Conservation (phyloP, 1,140 invertebrate genomes). For the Drosophila asahinai region DNA sequence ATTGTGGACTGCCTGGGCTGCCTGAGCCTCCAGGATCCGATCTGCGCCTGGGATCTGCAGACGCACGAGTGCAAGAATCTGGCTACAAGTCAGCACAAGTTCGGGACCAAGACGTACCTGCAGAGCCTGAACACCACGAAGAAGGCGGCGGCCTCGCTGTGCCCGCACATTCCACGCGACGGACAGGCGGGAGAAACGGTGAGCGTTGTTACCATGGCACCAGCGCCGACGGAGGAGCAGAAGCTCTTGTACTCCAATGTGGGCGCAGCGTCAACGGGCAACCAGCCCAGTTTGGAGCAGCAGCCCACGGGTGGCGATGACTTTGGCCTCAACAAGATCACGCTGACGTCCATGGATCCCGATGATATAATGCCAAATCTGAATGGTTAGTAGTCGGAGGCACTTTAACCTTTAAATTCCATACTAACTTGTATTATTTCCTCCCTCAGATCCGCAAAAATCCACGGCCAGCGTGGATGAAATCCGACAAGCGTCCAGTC, state of each 20-base stretch:
- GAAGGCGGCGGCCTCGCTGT: slow-evolving; percentile 86
- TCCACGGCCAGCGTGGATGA: slow-evolving; percentile 68
- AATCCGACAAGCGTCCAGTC: slow-evolving; percentile 45
- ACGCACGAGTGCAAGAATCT: slow-evolving; percentile 91
- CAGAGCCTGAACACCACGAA: slow-evolving; percentile 90
- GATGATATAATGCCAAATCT: slow-evolving; percentile 71
- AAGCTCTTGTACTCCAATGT: slow-evolving; percentile 75
- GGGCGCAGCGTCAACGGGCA: slow-evolving; percentile 27
- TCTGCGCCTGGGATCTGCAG: slow-evolving; percentile 97
- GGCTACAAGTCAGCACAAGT: slow-evolving; percentile 88
- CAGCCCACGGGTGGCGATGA: slow-evolving; percentile 60
- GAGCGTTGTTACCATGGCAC: slow-evolving; percentile 69
- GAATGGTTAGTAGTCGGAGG: slow-evolving; percentile 55
- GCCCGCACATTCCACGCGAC: slow-evolving; percentile 72
- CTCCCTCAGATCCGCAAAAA: slow-evolving; percentile 61
- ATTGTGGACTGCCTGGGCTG: slow-evolving; percentile 91
- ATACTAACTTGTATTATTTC: neutral
- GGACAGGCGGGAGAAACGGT: slow-evolving; percentile 49
- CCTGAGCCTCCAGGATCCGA: slow-evolving; percentile 97
- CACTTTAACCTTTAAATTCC: neutral
- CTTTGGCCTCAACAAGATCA: slow-evolving; percentile 76
- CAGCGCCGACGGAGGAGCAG: slow-evolving; percentile 60
- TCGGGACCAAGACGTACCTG: slow-evolving; percentile 88
- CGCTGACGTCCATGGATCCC: slow-evolving; percentile 72
- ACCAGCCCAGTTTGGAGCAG: slow-evolving; percentile 42